Base-by-base conservation (phyloP, 1,140 invertebrate species). In the Pseudomyrmex dendroicus region DNA sequence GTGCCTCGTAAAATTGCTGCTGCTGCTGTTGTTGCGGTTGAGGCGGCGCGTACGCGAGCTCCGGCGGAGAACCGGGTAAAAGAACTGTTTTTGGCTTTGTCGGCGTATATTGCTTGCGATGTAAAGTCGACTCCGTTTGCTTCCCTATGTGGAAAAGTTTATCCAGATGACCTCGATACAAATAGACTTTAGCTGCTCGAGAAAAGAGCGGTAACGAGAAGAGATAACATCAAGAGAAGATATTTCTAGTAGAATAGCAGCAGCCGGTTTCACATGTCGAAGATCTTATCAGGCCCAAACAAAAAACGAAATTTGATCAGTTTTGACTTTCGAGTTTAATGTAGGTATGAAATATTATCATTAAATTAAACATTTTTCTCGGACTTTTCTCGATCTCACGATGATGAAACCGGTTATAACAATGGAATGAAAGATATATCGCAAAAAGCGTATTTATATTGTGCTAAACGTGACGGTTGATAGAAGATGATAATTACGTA, bases 11-110 rank as follows among this genome's bases (percentile, higher is more conserved):
- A 87, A 95, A 96, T 0, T 91, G 90, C 89, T 94, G 15, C 83
- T 92, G 91, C 22, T 93, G 92, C 1, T 94, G 35, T 90, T 94
- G 15, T 82, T 92, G 91, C 22, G 93, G 92, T 2, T 94, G 93
- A 13, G 95, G 94, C 62, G 96, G 94, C 7, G 95, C 95, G 83
- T 95, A 96, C 25, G 92, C 95, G 10, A 96, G 94, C 91, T 96
- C 95, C 0, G 95, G 95, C 20, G 95, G 95, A 46, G 95, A 93
- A 67, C 95, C 95, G 52, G 96, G 95, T 88, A 96, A 94, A 4
- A 96, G 89, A 63, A 94, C 92, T 50, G 92, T 92, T 82, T 94
- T 93, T 13, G 92, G 91, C 72, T 93, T 91, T 88, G 92, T 76
- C 2, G 92, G 12, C 4, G 57, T 67, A n/a, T 62, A 54, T 35